phyloP scores from a whole-genome alignment of 2,113 vertebrate species.

The Tricholaema leucomelas region DNA sequence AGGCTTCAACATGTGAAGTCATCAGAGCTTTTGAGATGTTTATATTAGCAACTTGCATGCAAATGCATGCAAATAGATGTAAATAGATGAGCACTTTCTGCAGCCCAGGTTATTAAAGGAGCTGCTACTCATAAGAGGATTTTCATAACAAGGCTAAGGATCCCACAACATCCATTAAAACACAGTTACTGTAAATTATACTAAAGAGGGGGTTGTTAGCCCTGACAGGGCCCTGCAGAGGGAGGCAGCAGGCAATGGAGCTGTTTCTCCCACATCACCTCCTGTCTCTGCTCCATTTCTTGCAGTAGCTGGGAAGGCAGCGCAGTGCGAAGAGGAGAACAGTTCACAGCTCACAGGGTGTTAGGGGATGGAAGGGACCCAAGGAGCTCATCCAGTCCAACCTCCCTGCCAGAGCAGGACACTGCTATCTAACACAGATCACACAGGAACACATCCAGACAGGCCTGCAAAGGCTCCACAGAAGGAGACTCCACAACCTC shows the following conservation, averaged over 20 bases:
- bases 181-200: constrained; percentile 20
- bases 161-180: constrained; percentile 43
- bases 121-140: constrained; percentile 54
- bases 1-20: not conserved
- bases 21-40: not conserved
- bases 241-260: not conserved
- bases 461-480: no score
- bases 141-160: constrained; percentile 50
- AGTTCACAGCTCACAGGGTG: no score
- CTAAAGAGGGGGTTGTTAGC: not conserved
- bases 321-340: not conserved
- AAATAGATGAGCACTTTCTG: constrained; percentile 29
- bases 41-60: constrained; percentile 22
- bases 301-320: not conserved
- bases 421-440: no score
- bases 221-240: not conserved
- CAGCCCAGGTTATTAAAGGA: constrained; percentile 41
- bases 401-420: no score
- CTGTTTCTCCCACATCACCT: not conserved
- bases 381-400: no score
- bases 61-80: constrained; percentile 60
- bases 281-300: not conserved
- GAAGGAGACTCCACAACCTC: no score
- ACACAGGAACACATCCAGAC: no score
- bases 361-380: no score